These are phyloP conservation scores for Mantis religiosa DNA, from an alignment of 2,888 invertebrate species.

Conservation along the genomic window DNA sequence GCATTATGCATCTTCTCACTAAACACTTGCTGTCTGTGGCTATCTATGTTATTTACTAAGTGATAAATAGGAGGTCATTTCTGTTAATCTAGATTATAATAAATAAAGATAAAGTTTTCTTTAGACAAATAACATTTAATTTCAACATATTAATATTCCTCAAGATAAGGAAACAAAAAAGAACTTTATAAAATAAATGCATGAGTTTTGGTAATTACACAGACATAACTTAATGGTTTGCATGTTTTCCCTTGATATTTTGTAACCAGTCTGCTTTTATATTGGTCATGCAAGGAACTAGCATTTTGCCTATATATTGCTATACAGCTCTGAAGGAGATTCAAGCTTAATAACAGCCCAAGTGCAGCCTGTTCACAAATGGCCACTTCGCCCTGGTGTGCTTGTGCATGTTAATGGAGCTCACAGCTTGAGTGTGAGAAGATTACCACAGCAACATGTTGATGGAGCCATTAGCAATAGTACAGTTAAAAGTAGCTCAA, in stretches of 20 bases:
- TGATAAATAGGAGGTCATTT: not conserved
- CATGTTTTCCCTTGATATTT: not conserved
- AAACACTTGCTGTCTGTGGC: not conserved
- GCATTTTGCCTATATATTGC: not conserved
- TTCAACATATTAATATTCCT: not conserved
- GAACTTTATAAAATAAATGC: not conserved
- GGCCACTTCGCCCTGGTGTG: conserved; percentile 86
- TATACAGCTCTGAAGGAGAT: conserved; percentile 27
- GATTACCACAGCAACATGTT: conserved; percentile 18
- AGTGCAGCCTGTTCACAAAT: conserved; percentile 51
- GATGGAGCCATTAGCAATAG: conserved; percentile 36
- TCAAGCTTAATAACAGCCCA: conserved; percentile 12
- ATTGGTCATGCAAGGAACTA: not conserved
- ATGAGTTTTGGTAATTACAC: not conserved
- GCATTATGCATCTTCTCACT: not conserved
- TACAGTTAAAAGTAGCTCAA: conserved; percentile 30
- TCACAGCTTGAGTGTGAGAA: conserved; percentile 54
- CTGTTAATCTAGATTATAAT: not conserved
- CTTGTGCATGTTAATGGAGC: conserved; percentile 82
- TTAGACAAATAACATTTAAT: not conserved
- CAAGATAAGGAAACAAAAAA: not conserved
- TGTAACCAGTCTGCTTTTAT: not conserved
- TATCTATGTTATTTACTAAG: not conserved
- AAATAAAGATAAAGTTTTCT: not conserved
- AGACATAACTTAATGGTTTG: not conserved